A percentile compares a stretch with the other conserved stretches of the same genome.
These are phyloP conservation scores for Bombus vancouverensis DNA, from an alignment of 1,140 invertebrate genomes.

Conservation along the genomic window DNA sequence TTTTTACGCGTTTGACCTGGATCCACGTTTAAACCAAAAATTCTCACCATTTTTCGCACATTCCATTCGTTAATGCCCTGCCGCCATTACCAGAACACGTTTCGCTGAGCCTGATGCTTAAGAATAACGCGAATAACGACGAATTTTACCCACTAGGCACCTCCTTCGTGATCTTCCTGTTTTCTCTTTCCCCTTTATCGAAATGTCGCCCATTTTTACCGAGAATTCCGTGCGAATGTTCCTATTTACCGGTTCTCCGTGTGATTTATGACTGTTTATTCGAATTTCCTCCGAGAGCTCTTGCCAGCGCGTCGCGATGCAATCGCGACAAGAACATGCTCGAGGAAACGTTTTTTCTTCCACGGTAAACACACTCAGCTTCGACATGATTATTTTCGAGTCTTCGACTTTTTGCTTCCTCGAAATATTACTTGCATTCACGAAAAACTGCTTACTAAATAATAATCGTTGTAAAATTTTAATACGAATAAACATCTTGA, in stretches of 20 bases:
- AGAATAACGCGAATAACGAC: constrained; percentile 6
- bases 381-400: not conserved
- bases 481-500: too few relatives aligned
- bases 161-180: not conserved
- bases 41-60: constrained; percentile 1
- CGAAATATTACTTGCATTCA: too few relatives aligned
- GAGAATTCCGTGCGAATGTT: constrained; percentile 26
- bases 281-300: constrained; percentile 27
- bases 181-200: not conserved
- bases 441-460: too few relatives aligned
- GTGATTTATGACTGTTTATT: constrained; percentile 52
- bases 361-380: not conserved
- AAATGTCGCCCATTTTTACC: constrained; percentile 32
- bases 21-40: constrained; percentile 37
- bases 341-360: not conserved
- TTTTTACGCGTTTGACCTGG: constrained; percentile 41
- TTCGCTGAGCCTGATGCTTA: not conserved
- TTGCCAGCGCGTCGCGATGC: constrained; percentile 3
- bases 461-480: too few relatives aligned
- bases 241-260: constrained; percentile 32
- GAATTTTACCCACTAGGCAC: not conserved
- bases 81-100: too few relatives aligned
- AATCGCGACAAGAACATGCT: constrained; percentile 12
- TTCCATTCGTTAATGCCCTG: constrained; percentile 14
- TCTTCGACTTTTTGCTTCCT: not conserved